Conservation (phyloP, 2,888 invertebrate genomes). For the Poecilobothrus nobilitatus region DNA sequence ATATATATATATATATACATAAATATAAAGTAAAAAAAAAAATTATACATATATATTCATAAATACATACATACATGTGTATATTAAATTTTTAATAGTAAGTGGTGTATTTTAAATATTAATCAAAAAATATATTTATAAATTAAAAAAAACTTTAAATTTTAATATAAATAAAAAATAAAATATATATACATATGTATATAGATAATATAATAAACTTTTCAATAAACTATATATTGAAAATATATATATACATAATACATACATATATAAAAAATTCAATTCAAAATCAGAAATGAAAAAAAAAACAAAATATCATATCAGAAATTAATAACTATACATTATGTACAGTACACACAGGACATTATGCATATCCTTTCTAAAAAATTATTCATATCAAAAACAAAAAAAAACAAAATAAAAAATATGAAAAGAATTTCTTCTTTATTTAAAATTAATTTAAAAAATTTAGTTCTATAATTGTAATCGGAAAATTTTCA, state of each 20-base stretch:
- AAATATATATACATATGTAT: too few species aligned
- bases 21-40: slow-evolving; percentile 24
- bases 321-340: too few species aligned
- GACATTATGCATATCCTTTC: slow-evolving; percentile 24
- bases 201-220: too few species aligned
- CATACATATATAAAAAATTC: too few species aligned
- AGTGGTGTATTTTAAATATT: slow-evolving; percentile 3
- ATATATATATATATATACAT: slow-evolving; percentile 21
- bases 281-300: too few species aligned
- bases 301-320: too few species aligned
- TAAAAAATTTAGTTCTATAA: slow-evolving; percentile 8
- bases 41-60: slow-evolving; percentile 17
- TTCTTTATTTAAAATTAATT: slow-evolving; percentile 16
- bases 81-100: slow-evolving; percentile 18
- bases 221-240: too few species aligned
- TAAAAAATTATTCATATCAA: slow-evolving; percentile 19
- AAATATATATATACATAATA: too few species aligned
- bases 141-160: slow-evolving; percentile 11
- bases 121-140: slow-evolving; percentile 18
- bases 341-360: slow-evolving; percentile 12
- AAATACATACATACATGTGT: slow-evolving; percentile 13
- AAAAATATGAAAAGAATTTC: too few species aligned
- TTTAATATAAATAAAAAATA: too few species aligned
- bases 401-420: slow-evolving; percentile 17
- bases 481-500: too few species aligned